Evolutionary conservation across 2,113 vertebrate species (phyloP).

Genomic region (Neolamprologus toae): DNA sequence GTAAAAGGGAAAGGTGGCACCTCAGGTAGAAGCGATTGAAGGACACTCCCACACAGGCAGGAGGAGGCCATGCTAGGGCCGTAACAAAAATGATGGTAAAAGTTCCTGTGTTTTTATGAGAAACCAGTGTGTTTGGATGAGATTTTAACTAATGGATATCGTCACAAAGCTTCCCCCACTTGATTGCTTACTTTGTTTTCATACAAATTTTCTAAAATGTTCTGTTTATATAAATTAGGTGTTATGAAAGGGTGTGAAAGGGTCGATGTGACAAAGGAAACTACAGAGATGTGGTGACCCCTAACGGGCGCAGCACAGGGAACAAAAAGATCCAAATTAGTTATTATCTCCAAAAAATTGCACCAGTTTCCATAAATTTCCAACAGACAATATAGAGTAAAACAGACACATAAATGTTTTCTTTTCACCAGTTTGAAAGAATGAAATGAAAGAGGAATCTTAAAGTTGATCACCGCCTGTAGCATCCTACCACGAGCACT

Average conservation of each 20-base stretch:
- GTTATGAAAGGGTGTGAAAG: background rate
- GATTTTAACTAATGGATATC: background rate
- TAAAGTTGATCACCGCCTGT: background rate
- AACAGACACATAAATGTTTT: background rate
- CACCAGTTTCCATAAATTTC: background rate
- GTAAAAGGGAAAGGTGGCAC: too few species aligned
- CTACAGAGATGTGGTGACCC: background rate
- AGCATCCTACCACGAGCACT: background rate
- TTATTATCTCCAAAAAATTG: background rate
- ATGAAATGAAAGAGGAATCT: background rate
- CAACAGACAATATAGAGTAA: background rate
- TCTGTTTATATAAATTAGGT: background rate
- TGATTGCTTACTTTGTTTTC: background rate
- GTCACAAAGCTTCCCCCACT: background rate
- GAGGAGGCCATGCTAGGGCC: too few species aligned
- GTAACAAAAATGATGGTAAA: background rate
- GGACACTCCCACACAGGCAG: too few species aligned
- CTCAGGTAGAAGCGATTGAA: too few species aligned
- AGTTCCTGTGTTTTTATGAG: background rate
- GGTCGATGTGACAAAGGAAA: background rate
- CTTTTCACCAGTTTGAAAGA: background rate
- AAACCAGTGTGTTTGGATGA: background rate
- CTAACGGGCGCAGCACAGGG: background rate
- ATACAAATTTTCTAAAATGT: background rate
- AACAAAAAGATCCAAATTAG: background rate